Base-by-base conservation (phyloP, 2,888 invertebrate species). In the Papilio demoleus region DNA sequence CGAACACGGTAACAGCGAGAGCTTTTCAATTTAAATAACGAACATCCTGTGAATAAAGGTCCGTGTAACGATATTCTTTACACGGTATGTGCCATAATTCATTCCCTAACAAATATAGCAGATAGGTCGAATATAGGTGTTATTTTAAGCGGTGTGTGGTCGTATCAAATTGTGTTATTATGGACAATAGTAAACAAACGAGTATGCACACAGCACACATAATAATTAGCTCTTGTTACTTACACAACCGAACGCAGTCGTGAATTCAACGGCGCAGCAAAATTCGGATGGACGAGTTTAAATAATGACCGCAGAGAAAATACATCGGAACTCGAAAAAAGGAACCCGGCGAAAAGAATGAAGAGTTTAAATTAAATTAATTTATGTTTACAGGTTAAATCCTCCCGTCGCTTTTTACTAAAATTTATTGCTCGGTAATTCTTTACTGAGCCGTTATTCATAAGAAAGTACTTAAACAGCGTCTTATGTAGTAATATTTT, bases 161-260 rank as follows among this genome's bases (percentile, higher is more conserved):
- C 45, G 65, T 59, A 65, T 45, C 40, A 65, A 65, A 59, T 59
- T 65, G 22, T 45, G 45, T 24, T 34, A 6, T 56, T 38, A 4
- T 6, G 27, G 76, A 72, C 78, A 76, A 70, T 78, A 76, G 75
- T 79, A 65, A 59, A 59, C 60, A 34, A 79, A 79, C 78, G 75
- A 71, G 74, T 77, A 77, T 75, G 81, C 80, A 81, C 81, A 82
- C 79, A 82, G 83, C 83, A 83, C 83, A 84, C 77, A 80, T 78
- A 78, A 82, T 88, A 87, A 89, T 90, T 88, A 85, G 83, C 85
- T 80, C 83, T 86, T 78, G 76, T 81, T 74, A 59, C 56, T 77
- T 75, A 72, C 75, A 76, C 75, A 75, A 34, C 34, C 22, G 47
- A 34, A 81, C 85, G 82, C 82, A 82, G 83, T 81, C 78, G 75